These are phyloP conservation scores for Chionodraco myersi DNA, from an alignment of 2,113 vertebrate genomes.

Conservation along the genomic window DNA sequence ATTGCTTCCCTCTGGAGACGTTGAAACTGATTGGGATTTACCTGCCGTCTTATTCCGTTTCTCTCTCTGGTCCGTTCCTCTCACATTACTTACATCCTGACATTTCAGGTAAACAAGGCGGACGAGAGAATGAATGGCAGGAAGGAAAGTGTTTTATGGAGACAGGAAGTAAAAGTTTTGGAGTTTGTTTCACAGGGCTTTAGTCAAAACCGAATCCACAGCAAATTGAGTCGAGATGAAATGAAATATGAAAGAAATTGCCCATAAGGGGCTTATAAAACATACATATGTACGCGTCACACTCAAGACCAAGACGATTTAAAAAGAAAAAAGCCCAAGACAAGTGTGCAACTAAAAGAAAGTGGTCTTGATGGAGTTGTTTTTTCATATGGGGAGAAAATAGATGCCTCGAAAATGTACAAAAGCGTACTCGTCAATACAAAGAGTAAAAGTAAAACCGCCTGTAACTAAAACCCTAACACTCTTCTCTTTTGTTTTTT, in stretches of 20 bases:
- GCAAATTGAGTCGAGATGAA: no score
- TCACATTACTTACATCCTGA: conserved; percentile 5
- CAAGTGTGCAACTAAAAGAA: no score
- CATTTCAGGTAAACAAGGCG: conserved; percentile 9
- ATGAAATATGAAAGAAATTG: no score
- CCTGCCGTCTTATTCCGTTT: not conserved
- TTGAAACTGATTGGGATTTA: not conserved
- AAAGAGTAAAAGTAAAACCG: conserved; percentile 12
- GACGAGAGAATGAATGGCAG: not conserved
- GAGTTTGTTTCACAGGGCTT: not conserved
- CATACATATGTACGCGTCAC: no score
- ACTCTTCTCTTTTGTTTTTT: conserved; percentile 17
- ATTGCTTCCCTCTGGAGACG: not conserved
- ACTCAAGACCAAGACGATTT: no score
- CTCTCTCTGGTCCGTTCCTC: no score
- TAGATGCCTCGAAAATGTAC: no score
- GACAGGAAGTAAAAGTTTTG: not conserved
- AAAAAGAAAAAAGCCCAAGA: no score
- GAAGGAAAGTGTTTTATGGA: not conserved
- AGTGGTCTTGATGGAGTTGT: no score
- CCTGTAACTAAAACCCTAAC: conserved; percentile 2
- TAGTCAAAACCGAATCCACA: no score
- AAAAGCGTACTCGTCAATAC: conserved; percentile 17
- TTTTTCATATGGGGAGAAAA: not conserved
- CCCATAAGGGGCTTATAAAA: no score